phyloP scores from a whole-genome alignment of 2,797 vertebrate species.

The Sebastolobus altivelis region DNA sequence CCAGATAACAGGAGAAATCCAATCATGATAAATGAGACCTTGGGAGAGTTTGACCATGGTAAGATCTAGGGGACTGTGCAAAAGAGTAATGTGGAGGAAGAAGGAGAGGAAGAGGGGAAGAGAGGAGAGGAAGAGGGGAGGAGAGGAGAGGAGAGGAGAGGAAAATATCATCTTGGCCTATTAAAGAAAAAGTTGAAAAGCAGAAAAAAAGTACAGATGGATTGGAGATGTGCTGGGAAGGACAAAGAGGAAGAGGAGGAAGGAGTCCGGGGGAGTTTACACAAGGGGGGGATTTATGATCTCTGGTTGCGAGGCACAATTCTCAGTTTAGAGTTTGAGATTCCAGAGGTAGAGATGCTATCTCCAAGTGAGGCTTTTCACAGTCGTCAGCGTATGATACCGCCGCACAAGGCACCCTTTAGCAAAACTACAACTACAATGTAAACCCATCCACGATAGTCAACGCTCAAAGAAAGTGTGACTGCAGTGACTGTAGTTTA shows the following conservation, averaged over 20 bases:
- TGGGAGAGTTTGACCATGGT: constrained; percentile 34
- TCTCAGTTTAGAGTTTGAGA: constrained; percentile 51
- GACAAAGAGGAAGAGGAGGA: constrained; percentile 20
- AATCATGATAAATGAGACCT: constrained; percentile 46
- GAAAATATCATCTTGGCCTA: constrained; percentile 32
- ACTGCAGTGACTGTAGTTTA: too few relatives aligned
- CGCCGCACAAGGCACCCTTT: too few relatives aligned
- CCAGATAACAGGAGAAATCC: constrained; percentile 41
- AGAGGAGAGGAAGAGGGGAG: constrained; percentile 21
- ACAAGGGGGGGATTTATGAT: constrained; percentile 49
- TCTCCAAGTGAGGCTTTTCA: constrained; percentile 23
- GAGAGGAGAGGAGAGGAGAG: neutral
- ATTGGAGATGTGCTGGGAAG: constrained; percentile 11
- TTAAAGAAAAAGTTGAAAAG: constrained; percentile 35
- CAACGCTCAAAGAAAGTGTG: too few relatives aligned
- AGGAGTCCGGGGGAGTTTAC: constrained; percentile 16
- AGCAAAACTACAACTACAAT: too few relatives aligned
- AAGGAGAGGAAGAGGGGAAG: neutral
- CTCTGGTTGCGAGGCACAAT: constrained; percentile 31
- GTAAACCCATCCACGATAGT: too few relatives aligned
- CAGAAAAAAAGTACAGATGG: constrained; percentile 11
- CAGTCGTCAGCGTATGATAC: too few relatives aligned
- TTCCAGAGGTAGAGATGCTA: constrained; percentile 36
- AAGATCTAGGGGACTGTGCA: constrained; percentile 33
- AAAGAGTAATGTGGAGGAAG: constrained; percentile 18